Base-by-base conservation (phyloP, 2,888 invertebrate species). In the Polydrusus cervinus region DNA sequence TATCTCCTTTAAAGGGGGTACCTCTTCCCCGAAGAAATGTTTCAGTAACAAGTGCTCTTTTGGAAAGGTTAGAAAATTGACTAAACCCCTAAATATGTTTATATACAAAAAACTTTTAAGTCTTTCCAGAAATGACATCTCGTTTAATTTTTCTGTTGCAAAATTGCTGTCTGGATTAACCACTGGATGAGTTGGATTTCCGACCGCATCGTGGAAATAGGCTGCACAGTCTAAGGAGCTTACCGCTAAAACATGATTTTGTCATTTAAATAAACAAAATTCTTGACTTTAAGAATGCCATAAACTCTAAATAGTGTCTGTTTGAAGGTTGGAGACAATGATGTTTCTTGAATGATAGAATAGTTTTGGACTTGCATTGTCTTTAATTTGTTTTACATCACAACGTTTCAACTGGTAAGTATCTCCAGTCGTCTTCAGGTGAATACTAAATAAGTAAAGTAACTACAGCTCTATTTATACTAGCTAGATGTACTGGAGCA, bases 131-230 rank as follows among this genome's bases (percentile, higher is more conserved):
- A 86, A 85, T 8, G 78, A 82, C 77, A 84, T 78, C 30, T 80
- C 43, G 14, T 75, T 69, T 6, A 70, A 16, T 60, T 81, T 80
- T 16, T 78, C 73, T 45, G 82, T 79, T 10, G 80, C 78, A 9
- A 84, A 69, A 70, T 84, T 82, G 3, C 80, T 25, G 68, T 85
- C 84, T 5, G 87, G 86, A 30, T 83, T 84, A 14, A 85, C 71
- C 10, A 87, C 71, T 0, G 86, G 85, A 80, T 86, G 84, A 0
- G 81, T 76, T 0, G 83, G 82, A 77, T 86, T 86, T 0, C 86
- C 86, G 5, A 84, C 76, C 0, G 81, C 69, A 14, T 84, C 82
- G 64, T 85, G 84, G 18, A 80, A 81, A 53, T 80, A 80, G 9
- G 80, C 55, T 6, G 79, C 80, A 11, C 81, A 80, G 65, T 85